Percentiles rank a stretch among this genome's conserved stretches.
phyloP scores from a whole-genome alignment of 2,888 invertebrate genomes.

The Ectemnius cavifrons region DNA sequence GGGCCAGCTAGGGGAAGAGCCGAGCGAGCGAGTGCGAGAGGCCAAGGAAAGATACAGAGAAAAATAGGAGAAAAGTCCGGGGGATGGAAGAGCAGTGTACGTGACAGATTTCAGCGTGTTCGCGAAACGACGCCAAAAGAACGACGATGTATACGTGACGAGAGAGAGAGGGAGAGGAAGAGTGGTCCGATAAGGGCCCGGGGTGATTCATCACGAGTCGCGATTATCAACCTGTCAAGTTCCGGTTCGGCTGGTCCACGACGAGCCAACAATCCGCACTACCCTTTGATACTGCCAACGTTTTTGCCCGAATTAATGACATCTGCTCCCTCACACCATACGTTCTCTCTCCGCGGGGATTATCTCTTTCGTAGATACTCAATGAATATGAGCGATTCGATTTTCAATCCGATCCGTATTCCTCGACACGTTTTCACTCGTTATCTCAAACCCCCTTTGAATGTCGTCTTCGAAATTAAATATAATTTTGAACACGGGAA shows the following conservation, averaged over 20 bases:
- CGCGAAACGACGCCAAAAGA: constrained; percentile 42
- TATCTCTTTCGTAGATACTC: too few species aligned
- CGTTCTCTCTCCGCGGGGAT: too few species aligned
- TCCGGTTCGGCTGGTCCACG: constrained; percentile 42
- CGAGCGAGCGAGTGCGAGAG: neutral
- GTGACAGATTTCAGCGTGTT: constrained; percentile 54
- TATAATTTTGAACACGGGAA: too few species aligned
- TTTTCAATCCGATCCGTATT: too few species aligned
- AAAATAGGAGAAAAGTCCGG: constrained; percentile 12
- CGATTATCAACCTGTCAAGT: constrained; percentile 58
- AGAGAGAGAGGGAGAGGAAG: neutral
- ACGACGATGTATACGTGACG: constrained; percentile 30
- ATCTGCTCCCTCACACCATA: neutral
- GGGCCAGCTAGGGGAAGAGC: neutral
- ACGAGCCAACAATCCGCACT: constrained; percentile 50
- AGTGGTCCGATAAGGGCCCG: constrained; percentile 47
- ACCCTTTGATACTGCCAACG: constrained; percentile 20
- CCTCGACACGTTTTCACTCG: too few species aligned
- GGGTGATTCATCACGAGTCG: constrained; percentile 52
- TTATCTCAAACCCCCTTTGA: too few species aligned
- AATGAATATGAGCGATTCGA: too few species aligned
- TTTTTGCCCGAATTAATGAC: constrained; percentile 30
- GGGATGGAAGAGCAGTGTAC: constrained; percentile 31
- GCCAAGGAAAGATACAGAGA: constrained; percentile 13
- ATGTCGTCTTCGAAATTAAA: too few species aligned